Conservation (phyloP, 1,140 invertebrate genomes). For the Spodoptera frugiperda region DNA sequence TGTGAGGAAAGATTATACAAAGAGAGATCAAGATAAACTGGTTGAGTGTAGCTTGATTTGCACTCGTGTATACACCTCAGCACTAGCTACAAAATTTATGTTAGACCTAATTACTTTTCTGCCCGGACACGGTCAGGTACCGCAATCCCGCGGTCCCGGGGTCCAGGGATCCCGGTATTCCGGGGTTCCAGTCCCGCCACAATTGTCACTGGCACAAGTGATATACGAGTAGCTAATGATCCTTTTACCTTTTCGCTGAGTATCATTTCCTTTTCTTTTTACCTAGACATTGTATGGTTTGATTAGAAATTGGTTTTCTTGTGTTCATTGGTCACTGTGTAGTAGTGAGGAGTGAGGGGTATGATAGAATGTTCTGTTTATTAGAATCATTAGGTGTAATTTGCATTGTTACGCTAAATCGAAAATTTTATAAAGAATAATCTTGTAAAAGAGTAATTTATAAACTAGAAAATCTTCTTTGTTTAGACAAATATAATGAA, state of each 20-base stretch:
- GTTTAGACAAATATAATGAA: no score
- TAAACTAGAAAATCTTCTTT: no score
- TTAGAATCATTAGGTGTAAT: no score
- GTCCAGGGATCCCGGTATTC: conserved; percentile 32
- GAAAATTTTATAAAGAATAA: no score
- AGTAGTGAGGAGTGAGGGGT: no score
- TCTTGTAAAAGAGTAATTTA: no score
- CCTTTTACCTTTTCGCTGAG: conserved; percentile 33
- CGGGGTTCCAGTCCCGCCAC: conserved; percentile 35
- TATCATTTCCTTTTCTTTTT: conserved; percentile 1
- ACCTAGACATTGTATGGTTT: not conserved
- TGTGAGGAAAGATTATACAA: no score
- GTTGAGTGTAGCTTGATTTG: no score
- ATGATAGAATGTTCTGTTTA: no score
- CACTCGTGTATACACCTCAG: not conserved
- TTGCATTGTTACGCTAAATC: no score
- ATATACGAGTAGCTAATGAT: conserved; percentile 44
- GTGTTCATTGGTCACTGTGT: no score
- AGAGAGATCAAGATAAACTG: no score
- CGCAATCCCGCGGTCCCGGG: conserved; percentile 10
- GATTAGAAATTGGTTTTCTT: not conserved
- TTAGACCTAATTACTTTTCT: conserved; percentile 41
- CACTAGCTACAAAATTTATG: conserved; percentile 11
- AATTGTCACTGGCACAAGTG: conserved; percentile 37
- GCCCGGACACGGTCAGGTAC: conserved; percentile 27